Evolutionary conservation across 35 echinoderm and acorn worm species (phyloP).

Genomic region (Lytechinus pictus): DNA sequence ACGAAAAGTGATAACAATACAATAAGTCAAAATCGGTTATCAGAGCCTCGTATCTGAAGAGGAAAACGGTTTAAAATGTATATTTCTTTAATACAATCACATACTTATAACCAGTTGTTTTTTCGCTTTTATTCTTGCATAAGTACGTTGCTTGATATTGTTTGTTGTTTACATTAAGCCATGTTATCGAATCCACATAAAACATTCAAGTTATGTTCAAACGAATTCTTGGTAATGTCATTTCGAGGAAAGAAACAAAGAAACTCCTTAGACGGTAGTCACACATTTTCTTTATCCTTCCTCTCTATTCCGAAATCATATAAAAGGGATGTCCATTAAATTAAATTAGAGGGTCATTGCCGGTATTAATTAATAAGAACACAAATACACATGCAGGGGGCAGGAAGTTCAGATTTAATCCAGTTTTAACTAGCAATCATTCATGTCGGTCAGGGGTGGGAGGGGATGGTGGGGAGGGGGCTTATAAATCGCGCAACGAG

Average conservation of each 20-base stretch:
- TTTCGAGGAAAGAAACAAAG: background rate
- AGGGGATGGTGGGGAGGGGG: too few relatives aligned
- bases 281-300: background rate
- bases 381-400: background rate
- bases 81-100: too few relatives aligned
- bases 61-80: too few relatives aligned
- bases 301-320: background rate
- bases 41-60: too few relatives aligned
- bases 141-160: too few relatives aligned
- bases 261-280: background rate
- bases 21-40: too few relatives aligned
- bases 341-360: background rate
- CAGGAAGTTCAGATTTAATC: background rate
- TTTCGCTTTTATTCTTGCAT: too few relatives aligned
- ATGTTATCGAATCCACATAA: background rate
- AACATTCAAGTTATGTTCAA: background rate
- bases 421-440: background rate
- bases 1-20: too few relatives aligned
- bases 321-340: conserved; percentile 12
- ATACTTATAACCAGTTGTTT: too few relatives aligned
- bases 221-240: background rate
- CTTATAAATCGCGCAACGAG: too few relatives aligned
- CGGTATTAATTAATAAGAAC: background rate
- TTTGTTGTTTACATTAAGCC: background rate
- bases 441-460: background rate